These are phyloP conservation scores for Etia nguti DNA, from an alignment of 2,113 vertebrate genomes.

Conservation along the genomic window DNA sequence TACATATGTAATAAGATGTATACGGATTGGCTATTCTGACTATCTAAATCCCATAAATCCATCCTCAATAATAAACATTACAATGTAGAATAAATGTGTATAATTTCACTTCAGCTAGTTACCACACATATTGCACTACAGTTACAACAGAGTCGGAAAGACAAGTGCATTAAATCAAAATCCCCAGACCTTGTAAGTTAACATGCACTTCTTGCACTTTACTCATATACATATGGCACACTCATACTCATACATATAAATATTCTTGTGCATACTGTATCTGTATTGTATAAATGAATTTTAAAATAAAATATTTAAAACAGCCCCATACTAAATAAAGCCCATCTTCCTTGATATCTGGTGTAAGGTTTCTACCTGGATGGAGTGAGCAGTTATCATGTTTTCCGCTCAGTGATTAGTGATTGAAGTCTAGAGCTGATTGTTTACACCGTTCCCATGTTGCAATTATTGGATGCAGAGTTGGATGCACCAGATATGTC, in stretches of 20 bases:
- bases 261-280: background rate
- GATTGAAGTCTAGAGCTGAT: background rate
- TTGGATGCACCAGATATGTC: background rate
- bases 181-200: background rate
- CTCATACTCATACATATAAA: background rate
- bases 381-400: background rate
- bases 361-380: background rate
- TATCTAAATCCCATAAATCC: background rate
- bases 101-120: rapidly evolving
- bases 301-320: background rate
- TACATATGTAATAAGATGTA: background rate
- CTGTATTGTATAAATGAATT: rapidly evolving
- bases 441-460: background rate
- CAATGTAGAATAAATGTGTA: background rate
- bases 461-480: background rate
- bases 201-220: background rate
- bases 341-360: rapidly evolving
- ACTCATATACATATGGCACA: background rate
- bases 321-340: background rate
- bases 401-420: background rate
- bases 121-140: background rate
- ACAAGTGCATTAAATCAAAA: background rate
- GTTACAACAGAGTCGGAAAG: background rate
- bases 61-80: background rate
- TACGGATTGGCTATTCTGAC: background rate